A percentile compares a stretch with the other conserved stretches of the same genome.
Conservation (phyloP, 1,140 invertebrate genomes). For the Leptopilina boulardi region DNA sequence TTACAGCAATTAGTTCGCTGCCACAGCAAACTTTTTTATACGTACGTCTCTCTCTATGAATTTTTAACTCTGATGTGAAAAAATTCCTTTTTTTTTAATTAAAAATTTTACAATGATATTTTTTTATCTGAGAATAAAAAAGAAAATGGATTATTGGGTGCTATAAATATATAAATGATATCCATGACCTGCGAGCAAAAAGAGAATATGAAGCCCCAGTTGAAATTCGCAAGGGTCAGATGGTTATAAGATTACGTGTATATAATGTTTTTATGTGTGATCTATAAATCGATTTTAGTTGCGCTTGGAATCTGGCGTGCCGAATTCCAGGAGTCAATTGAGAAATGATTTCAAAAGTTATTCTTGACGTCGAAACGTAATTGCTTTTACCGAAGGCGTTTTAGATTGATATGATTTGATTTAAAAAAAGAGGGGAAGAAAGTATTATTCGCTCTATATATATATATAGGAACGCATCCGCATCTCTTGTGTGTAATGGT, state of each 20-base stretch:
- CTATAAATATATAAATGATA: too few relatives aligned
- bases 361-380: neutral
- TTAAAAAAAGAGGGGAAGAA: neutral
- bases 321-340: constrained; percentile 24
- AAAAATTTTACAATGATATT: too few relatives aligned
- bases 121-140: too few relatives aligned
- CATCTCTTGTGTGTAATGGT: neutral
- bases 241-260: neutral
- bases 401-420: constrained; percentile 8
- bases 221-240: neutral
- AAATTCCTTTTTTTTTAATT: too few relatives aligned
- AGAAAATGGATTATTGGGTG: too few relatives aligned
- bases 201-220: neutral
- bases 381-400: neutral
- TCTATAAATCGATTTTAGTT: constrained; percentile 10
- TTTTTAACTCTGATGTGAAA: too few relatives aligned
- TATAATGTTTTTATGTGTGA: neutral
- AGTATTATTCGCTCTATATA: too few relatives aligned
- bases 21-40: too few relatives aligned
- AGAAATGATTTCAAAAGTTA: constrained; percentile 17
- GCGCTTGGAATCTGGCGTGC: neutral
- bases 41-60: too few relatives aligned
- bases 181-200: neutral
- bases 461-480: neutral
- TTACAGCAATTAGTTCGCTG: too few relatives aligned